A percentile compares a stretch with the other conserved stretches of the same genome.
These are phyloP conservation scores for Netelia virgata DNA, from an alignment of 2,888 invertebrate species.

Conservation along the genomic window DNA sequence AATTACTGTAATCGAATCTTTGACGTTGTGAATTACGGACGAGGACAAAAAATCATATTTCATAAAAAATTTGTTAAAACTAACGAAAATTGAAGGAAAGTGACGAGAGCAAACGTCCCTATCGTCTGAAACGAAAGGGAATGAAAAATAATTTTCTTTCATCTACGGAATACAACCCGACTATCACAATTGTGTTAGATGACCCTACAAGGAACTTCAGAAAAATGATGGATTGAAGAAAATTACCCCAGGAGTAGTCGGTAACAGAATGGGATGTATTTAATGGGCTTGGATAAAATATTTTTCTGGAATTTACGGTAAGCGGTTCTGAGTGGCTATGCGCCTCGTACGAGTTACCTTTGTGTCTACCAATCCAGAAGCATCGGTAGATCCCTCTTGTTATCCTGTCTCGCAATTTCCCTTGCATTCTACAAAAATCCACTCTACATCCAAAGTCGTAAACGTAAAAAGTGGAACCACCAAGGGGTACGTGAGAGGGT, in stretches of 20 bases:
- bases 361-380: conserved; percentile 15
- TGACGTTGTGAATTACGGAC: too few relatives aligned
- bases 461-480: conserved; percentile 43
- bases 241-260: not conserved
- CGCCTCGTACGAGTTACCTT: conserved; percentile 7
- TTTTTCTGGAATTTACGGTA: not conserved
- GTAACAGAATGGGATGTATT: not conserved
- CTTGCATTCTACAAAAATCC: conserved; percentile 6
- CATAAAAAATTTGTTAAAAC: too few relatives aligned
- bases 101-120: too few relatives aligned
- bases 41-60: too few relatives aligned
- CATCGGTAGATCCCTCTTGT: not conserved
- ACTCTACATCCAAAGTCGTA: not conserved
- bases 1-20: too few relatives aligned
- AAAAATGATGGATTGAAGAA: not conserved
- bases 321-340: not conserved
- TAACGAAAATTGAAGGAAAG: too few relatives aligned
- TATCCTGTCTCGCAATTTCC: not conserved
- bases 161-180: too few relatives aligned
- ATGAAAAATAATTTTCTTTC: too few relatives aligned
- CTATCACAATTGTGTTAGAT: too few relatives aligned
- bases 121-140: too few relatives aligned
- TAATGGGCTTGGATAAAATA: not conserved
- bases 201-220: too few relatives aligned
- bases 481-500: conserved; percentile 27